phyloP scores from a whole-genome alignment of 64 coral and sea anemone genomes.

The Pocillopora damicornis region DNA sequence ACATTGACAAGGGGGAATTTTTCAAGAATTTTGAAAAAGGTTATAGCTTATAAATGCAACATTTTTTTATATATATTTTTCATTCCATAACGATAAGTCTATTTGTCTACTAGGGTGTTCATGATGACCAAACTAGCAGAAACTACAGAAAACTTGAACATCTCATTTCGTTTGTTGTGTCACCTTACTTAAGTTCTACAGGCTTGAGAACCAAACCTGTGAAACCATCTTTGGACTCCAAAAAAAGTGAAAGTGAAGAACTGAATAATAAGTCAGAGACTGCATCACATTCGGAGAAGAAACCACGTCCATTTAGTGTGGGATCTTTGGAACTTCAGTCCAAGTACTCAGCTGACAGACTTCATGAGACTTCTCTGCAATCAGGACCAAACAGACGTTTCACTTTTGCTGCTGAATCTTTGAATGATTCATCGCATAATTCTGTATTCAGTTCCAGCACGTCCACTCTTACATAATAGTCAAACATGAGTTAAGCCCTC shows the following conservation, averaged over 20 bases:
- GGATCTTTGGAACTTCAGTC: slow-evolving; percentile 42
- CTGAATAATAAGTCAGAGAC: neutral
- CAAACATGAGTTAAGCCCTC: neutral
- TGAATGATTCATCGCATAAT: slow-evolving; percentile 7
- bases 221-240: slow-evolving; percentile 3
- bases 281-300: neutral
- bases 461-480: neutral
- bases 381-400: neutral
- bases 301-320: slow-evolving; percentile 13
- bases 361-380: slow-evolving; percentile 25
- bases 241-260: slow-evolving; percentile 4
- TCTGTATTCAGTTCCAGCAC: neutral
- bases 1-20: too few relatives aligned
- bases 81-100: neutral
- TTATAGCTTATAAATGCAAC: too few relatives aligned
- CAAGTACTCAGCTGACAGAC: slow-evolving; percentile 37
- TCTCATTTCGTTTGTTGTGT: slow-evolving; percentile 76
- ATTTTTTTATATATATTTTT: too few relatives aligned
- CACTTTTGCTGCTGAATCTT: slow-evolving; percentile 4
- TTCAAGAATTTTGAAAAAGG: too few relatives aligned
- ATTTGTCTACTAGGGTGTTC: slow-evolving; percentile 58
- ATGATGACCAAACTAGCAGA: slow-evolving; percentile 56
- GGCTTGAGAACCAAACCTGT: slow-evolving; percentile 57
- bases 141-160: slow-evolving; percentile 81
- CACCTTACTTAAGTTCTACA: slow-evolving; percentile 72